Base-by-base conservation (phyloP, 1,140 invertebrate species). In the Dendroctonus valens region DNA sequence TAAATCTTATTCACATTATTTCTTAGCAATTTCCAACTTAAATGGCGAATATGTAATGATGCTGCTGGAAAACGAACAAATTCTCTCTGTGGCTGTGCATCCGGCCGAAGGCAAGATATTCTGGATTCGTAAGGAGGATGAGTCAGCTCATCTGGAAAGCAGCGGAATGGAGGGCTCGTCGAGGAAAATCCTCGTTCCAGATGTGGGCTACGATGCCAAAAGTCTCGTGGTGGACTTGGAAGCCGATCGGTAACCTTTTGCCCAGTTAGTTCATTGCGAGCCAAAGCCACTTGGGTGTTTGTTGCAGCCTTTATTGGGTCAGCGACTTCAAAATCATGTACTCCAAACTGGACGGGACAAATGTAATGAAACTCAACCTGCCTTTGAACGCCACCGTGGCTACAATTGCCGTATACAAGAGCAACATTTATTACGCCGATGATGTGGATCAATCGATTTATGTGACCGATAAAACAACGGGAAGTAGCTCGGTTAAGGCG, bases 301-400 rank as follows among this genome's bases (percentile, higher is more conserved):
- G 8, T n/a, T 41, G 26, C 14, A 81, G 85, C 7, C 74, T 93
- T 41, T 94, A 92, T 78, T 94, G 89, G 85, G 83, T 89, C 0
- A 87, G 85, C 71, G 73, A 78, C 5, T 82, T 79, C 14, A 81
- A 82, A 6, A 86, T 94, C 59, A 86, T 87, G 67, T 90, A 84
- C 73, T 84, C 85, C 67, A 83, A 87, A 68, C 79, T 92, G 4
- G 72, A 77, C 63, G 73, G 83, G 0, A 70, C 71, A 5, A 81
- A 77, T 15, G 74, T 87, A 14, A 75, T 64, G 69, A 78, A 75
- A 61, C 72, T 72, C 41, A 71, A 70, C 14, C 67, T 82, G 54
- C 70, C 74, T 8, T 40, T 61, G 15, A 77, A 80, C 14, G 73
- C 68, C 66, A 66, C 75, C 59, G 79, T 86, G 3, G 76, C 77